Evolutionary conservation across 2,888 invertebrate species (phyloP).

Genomic region (Drosophila suboccidentalis): DNA sequence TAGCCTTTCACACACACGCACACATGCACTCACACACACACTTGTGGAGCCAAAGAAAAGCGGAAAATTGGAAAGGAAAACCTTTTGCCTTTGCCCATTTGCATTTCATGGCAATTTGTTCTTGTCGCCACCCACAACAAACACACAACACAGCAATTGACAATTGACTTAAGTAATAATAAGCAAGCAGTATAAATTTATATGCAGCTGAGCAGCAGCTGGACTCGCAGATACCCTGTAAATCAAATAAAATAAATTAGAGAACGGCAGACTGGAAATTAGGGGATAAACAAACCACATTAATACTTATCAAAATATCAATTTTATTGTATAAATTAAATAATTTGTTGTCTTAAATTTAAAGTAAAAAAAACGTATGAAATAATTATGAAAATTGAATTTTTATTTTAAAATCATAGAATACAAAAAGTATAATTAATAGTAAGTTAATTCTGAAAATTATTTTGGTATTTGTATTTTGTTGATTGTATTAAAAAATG

Average conservation of each 20-base stretch:
- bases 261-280: too few relatives aligned
- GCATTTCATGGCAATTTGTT: conserved; percentile 58
- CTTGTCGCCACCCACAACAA: conserved; percentile 43
- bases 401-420: too few relatives aligned
- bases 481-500: too few relatives aligned
- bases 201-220: neutral
- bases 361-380: too few relatives aligned
- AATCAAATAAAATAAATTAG: neutral
- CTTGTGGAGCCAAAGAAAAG: conserved; percentile 27
- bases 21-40: conserved; percentile 12
- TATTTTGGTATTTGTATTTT: too few relatives aligned
- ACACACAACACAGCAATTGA: conserved; percentile 24
- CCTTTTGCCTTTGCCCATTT: conserved; percentile 29
- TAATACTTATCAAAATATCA: too few relatives aligned
- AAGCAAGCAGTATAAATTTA: conserved; percentile 13
- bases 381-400: too few relatives aligned
- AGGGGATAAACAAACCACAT: too few relatives aligned
- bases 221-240: conserved; percentile 17
- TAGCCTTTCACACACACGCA: conserved; percentile 35
- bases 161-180: conserved; percentile 61
- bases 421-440: too few relatives aligned
- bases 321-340: too few relatives aligned
- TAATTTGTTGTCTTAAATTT: too few relatives aligned
- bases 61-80: neutral
- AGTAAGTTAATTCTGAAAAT: too few relatives aligned